These are phyloP conservation scores for Hydrozoanthus gracilis DNA, from an alignment of 92 coral and sea anemone genomes.

Conservation along the genomic window DNA sequence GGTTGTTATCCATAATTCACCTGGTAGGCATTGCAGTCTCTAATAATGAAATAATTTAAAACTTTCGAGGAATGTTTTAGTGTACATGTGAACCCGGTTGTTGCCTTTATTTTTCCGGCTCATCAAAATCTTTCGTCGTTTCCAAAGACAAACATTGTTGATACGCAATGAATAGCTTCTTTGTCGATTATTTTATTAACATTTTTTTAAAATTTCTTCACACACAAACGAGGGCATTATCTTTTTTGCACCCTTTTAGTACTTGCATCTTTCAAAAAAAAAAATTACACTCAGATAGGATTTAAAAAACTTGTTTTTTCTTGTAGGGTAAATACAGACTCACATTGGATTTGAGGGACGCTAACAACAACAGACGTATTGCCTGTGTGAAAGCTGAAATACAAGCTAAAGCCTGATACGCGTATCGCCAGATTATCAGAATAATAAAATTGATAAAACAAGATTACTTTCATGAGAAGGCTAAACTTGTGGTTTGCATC, in stretches of 20 bases:
- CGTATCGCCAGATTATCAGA: neutral
- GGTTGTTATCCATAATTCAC: too few species aligned
- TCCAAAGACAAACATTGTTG: neutral
- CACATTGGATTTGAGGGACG: slow-evolving; percentile 26
- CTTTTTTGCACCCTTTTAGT: neutral
- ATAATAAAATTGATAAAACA: neutral
- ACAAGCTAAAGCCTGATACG: neutral
- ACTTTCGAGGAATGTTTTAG: too few species aligned
- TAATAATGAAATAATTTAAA: too few species aligned
- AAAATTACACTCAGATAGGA: too few species aligned
- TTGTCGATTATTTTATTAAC: too few species aligned
- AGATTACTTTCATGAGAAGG: too few species aligned
- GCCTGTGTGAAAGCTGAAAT: slow-evolving; percentile 26
- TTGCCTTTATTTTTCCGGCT: neutral
- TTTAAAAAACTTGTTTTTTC: neutral
- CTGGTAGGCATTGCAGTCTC: too few species aligned
- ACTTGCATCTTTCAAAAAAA: neutral
- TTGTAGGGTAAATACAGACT: slow-evolving; percentile 27
- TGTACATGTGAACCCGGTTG: neutral
- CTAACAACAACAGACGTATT: slow-evolving; percentile 8
- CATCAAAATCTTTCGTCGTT: neutral
- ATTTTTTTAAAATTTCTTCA: too few species aligned
- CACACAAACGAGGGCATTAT: too few species aligned
- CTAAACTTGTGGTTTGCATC: too few species aligned
- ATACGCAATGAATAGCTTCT: neutral